Conservation (phyloP, 2,797 vertebrate genomes). For the Zalophus californianus region DNA sequence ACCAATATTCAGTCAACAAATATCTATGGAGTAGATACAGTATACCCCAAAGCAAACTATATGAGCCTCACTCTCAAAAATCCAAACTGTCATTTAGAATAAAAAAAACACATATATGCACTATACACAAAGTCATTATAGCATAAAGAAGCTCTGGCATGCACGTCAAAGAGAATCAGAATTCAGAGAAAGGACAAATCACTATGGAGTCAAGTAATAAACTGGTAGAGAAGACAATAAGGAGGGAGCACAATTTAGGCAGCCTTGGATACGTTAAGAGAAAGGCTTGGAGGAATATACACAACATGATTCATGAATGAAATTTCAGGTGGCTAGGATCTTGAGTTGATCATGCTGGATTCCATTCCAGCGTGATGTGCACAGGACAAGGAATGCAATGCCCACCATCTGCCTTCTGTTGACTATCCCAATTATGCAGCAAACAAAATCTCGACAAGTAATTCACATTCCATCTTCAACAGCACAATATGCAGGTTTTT, state of each 20-base stretch:
- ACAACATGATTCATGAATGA: not conserved
- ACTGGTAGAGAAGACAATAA: not conserved
- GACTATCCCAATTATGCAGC: not conserved
- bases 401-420: not conserved
- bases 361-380: not conserved
- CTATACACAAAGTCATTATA: not conserved
- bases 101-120: not conserved
- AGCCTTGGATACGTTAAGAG: not conserved
- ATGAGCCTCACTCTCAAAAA: not conserved
- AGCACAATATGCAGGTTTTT: not conserved
- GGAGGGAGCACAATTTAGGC: not conserved
- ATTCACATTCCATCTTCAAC: not conserved
- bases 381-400: not conserved
- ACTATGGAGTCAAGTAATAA: not conserved
- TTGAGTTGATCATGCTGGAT: not conserved
- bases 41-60: not conserved
- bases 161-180: not conserved
- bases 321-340: not conserved
- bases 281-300: not conserved
- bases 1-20: not conserved
- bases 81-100: not conserved
- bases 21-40: not conserved
- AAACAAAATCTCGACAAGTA: not conserved
- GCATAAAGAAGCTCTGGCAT: not conserved
- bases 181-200: not conserved